A percentile compares a stretch with the other conserved stretches of the same genome.
Evolutionary conservation across 2,797 vertebrate species (phyloP).

Genomic region (Artibeus jamaicensis): DNA sequence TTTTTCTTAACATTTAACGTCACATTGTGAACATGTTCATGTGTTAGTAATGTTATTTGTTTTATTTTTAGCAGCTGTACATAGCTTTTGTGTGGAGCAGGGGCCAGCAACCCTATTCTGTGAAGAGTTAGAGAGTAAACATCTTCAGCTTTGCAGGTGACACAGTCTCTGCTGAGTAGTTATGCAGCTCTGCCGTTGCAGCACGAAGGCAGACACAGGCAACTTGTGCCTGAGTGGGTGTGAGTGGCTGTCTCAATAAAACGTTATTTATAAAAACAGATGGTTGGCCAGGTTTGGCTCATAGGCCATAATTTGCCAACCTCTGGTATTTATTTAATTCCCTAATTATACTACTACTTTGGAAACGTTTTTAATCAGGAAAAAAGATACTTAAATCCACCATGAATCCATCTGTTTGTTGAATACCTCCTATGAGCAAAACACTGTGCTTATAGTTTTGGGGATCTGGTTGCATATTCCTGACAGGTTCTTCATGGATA

Average conservation of each 20-base stretch:
- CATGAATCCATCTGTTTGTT: background rate
- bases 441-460: background rate
- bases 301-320: background rate
- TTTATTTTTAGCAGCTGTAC: background rate
- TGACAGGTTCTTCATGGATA: background rate
- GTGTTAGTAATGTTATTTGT: background rate
- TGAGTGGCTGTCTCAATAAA: background rate
- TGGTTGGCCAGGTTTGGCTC: background rate
- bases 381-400: background rate
- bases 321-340: background rate
- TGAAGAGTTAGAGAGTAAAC: background rate
- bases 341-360: background rate
- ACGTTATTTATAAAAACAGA: constrained; percentile 14
- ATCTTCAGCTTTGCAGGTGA: background rate
- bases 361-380: constrained; percentile 3
- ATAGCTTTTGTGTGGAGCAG: background rate
- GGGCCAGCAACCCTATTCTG: background rate
- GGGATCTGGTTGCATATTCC: background rate
- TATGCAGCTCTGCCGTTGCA: background rate
- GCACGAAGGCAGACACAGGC: background rate
- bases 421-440: background rate
- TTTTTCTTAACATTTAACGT: background rate
- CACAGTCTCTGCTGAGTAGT: background rate
- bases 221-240: background rate
- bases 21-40: background rate